phyloP scores from a whole-genome alignment of 2,113 vertebrate genomes.

The Neotragus pygmaeus region DNA sequence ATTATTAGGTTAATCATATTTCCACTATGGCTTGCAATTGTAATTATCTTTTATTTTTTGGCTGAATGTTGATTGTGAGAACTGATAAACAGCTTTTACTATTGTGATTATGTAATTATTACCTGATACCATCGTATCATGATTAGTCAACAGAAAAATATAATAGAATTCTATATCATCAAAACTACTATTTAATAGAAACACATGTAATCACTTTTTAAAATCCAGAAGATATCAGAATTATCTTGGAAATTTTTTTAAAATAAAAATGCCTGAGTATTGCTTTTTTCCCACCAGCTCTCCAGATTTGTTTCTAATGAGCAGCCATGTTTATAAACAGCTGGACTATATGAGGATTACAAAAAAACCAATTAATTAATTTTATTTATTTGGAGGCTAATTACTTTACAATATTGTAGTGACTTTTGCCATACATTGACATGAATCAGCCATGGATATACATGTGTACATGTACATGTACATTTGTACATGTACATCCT shows the following conservation, averaged over 20 bases:
- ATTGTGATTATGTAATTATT: not conserved
- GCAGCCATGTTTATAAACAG: not conserved
- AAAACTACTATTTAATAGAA: not conserved
- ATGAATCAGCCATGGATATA: not conserved
- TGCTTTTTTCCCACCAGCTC: not conserved
- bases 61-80: not conserved
- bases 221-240: not conserved
- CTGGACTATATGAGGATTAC: not conserved
- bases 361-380: not conserved
- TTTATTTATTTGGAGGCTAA: not conserved
- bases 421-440: not conserved
- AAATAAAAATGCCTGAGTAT: not conserved
- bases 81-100: not conserved
- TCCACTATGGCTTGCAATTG: not conserved
- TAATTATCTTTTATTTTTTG: not conserved
- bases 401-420: not conserved
- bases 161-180: not conserved
- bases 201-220: not conserved
- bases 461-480: not conserved
- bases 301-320: not conserved
- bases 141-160: not conserved
- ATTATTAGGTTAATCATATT: not conserved
- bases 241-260: not conserved
- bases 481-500: not conserved
- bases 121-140: not conserved